Evolutionary conservation across 2,113 vertebrate species (phyloP), one percentile per base, ranked within the genome.

Genomic region (Xenopus tropicalis): DNA sequence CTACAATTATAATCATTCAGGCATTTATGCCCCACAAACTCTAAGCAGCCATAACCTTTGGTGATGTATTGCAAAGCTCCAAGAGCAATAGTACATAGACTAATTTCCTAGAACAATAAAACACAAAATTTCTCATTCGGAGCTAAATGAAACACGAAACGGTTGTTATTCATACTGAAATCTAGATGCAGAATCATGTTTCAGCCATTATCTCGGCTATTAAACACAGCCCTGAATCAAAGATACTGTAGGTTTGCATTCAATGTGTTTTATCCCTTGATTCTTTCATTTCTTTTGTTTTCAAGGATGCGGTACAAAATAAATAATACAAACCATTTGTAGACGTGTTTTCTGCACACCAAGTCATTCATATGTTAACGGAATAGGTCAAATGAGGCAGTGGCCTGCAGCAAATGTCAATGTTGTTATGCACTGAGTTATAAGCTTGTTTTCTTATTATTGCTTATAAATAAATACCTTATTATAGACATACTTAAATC

Each of bases 41-140:
- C 85, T 86, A 81, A 80, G 77, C 71, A 89, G 81, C 81, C 79
- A 85, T 86, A 89, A 90, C 85, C 80, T 89, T 88, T 85, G 80
- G 83, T 84, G 82, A 90, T 90, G 87, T 87, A 90, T 90, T 88
- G 83, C 79, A 86, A 88, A 89, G 81, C 83, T 89, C 83, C 81
- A 85, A 81, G 84, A 88, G 80, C 85, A 85, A 86, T 78, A 86
- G 83, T 85, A 90, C 79, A 89, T 77, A 83, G 84, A 85, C 85
- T 89, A 86, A 90, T 90, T 91, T 91, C 86, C 86, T 90, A 89
- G 88, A 89, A 89, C 86, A 89, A 90, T 90, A 91, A 91, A 91
- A 90, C 81, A 80, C 80, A 86, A 83, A 88, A 85, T 91, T 91
- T 89, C 85, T 89, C 87, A 88, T 90, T 87, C 89, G 79, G 74